Evolutionary conservation across 2,888 invertebrate species (phyloP), one percentile per base, ranked within the genome.

Genomic region (Pseudeuparius sepicola): DNA sequence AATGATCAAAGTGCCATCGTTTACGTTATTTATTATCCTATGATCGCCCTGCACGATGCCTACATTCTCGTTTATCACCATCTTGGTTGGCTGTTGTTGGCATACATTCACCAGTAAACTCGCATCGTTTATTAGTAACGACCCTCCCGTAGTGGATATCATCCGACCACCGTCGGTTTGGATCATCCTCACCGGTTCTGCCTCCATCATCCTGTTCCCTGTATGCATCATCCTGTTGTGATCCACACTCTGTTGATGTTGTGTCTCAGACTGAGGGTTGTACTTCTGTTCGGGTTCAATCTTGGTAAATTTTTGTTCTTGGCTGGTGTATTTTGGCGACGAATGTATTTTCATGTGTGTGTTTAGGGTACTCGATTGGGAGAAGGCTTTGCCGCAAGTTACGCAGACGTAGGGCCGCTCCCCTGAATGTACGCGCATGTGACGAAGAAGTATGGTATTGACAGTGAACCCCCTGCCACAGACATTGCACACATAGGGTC

Each of bases 391-490:
- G 4, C 63, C 63, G 34, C 63, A 63, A 7, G 60, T 63, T 4
- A 63, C 63, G 42, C 64, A 64, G 23, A 64, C 64, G 36, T 63
- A 64, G 0, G 64, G 64, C 14, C 64, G 44, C 42, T 64, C 64
- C 6, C 64, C 64, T 3, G 63, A 63, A 51, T 64, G 64, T 3
- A 64, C 64, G 5, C 64, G 50, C 63, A 64, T 63, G 37, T 63
- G 64, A 9, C 64, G 50, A 34, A 63, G 43, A 14, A 64, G 45
- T 34, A 64, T 64, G 3, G 64, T 63, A 41, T 64, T 64, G 1
- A 64, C 62, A 3, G 63, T 64, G 40, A 64, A 64, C n/a, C 64
- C 64, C 34, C 64, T 43, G 9, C 60, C 60, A 39, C 64, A 64
- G 6, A 63, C 55, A 6, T 52, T 56, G 39, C 64, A 64, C 4